Conservation (phyloP, 1,140 invertebrate genomes). For the Megathymus violae region DNA sequence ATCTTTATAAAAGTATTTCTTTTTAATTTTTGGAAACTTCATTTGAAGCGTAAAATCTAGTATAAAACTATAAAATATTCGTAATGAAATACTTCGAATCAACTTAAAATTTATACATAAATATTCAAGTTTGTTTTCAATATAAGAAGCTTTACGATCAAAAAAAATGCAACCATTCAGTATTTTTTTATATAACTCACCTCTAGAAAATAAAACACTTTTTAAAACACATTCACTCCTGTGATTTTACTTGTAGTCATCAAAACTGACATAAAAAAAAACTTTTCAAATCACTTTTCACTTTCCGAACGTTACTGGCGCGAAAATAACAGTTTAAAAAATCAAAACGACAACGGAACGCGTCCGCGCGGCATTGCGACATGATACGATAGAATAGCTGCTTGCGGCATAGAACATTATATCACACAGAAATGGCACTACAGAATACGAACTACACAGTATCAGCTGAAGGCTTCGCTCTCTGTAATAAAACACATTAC, state of each 20-base stretch:
- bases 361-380: slow-evolving; percentile 28
- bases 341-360: slow-evolving; percentile 9
- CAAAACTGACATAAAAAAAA: neutral
- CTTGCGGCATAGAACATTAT: slow-evolving; percentile 10
- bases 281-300: slow-evolving; percentile 16
- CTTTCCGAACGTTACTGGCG: slow-evolving; percentile 18
- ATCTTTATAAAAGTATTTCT: too few species aligned
- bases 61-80: too few species aligned
- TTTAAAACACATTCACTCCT: slow-evolving; percentile 5
- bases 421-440: slow-evolving; percentile 15
- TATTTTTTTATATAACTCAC: neutral
- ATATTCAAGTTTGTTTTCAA: too few species aligned
- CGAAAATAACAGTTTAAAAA: slow-evolving; percentile 22
- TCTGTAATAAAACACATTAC: too few species aligned
- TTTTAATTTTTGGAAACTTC: too few species aligned
- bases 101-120: too few species aligned
- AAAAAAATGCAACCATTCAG: too few species aligned
- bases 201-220: neutral
- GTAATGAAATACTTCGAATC: too few species aligned
- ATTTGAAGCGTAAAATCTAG: too few species aligned
- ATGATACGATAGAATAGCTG: slow-evolving; percentile 19
- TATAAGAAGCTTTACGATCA: too few species aligned
- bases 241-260: neutral
- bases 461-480: neutral
- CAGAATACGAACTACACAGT: neutral